Evolutionary conservation across 2,797 vertebrate genomes (phyloP), one percentile per base, ranked within the genome.

Genomic region (Melanotaenia parkinsoni): DNA sequence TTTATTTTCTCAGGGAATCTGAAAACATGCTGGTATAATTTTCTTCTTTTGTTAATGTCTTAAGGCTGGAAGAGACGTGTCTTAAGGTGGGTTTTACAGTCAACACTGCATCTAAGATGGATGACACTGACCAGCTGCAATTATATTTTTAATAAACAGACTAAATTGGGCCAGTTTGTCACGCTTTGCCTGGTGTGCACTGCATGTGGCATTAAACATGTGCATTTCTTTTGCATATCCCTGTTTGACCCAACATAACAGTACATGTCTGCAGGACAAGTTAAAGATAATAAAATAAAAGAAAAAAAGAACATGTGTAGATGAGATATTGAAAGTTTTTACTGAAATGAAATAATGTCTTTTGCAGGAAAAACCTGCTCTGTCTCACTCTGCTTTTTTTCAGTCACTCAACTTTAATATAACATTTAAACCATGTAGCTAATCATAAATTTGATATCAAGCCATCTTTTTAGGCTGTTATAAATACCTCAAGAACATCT

Each of bases 91-190:
- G 13, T 6, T 54, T 22, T 30, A 24, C 70, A 70, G 51, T 14
- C 20, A 3, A 32, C 26, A 4, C 37, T 1, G 0, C 28, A n/a
- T 60, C 35, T 18, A 30, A 70, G 76, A 76, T 65, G 59, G 70
- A 81, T 74, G 76, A 26, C 33, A 72, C 30, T 67, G 70, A 76
- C 45, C 35, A 53, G 32, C 32, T 40, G 2, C 20, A 43, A 66
- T 61, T 67, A 63, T 73, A 83, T 81, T 86, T 75, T 78, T 79
- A 83, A 74, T 83, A 69, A 81, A 86, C 40, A 1, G 28, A 33
- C 32, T 43, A 53, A 72, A 74, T 76, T 12, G 1, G 22, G 3
- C 18, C 72, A 60, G 67, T 79, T 54, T n/a, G 64, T 86, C 72
- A 71, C 33, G 28, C 40, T 20, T 20, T 63, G 40, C 35, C 24